phyloP scores from a whole-genome alignment of 2,888 invertebrate genomes.

The Macaria liturata region DNA sequence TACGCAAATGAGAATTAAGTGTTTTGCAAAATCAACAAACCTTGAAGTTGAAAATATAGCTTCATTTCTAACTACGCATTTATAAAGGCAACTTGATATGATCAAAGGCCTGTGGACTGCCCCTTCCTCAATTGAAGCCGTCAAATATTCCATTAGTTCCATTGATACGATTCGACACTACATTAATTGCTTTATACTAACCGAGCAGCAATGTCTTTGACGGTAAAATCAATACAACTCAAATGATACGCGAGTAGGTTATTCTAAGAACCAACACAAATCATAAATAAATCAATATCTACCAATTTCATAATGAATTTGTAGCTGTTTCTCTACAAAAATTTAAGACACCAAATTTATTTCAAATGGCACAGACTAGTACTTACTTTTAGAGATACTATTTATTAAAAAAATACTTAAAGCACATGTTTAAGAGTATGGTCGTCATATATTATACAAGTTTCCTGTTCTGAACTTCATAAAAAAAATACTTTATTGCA shows the following conservation, averaged over 20 bases:
- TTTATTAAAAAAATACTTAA: not conserved
- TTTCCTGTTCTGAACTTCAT: no score
- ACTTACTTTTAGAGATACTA: no score
- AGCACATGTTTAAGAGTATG: not conserved
- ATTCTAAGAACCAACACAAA: no score
- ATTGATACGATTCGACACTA: conserved; percentile 7
- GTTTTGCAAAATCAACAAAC: conserved; percentile 40
- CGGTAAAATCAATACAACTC: conserved; percentile 8
- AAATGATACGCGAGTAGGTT: no score
- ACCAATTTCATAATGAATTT: no score
- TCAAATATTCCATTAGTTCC: conserved; percentile 11
- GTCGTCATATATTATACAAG: no score
- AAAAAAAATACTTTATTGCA: no score
- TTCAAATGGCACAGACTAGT: no score
- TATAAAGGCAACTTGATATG: conserved; percentile 3
- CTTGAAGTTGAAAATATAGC: conserved; percentile 43
- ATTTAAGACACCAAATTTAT: no score
- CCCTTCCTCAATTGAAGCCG: conserved; percentile 2
- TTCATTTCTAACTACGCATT: conserved; percentile 30
- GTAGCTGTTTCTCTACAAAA: no score
- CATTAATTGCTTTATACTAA: conserved; percentile 12
- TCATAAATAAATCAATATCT: no score
- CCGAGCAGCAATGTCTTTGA: conserved; percentile 7
- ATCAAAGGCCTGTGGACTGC: conserved; percentile 10
- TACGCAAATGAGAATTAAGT: conserved; percentile 51